Base-by-base conservation (phyloP, 2,888 invertebrate species). In the Agonopterix alstromeriana region DNA sequence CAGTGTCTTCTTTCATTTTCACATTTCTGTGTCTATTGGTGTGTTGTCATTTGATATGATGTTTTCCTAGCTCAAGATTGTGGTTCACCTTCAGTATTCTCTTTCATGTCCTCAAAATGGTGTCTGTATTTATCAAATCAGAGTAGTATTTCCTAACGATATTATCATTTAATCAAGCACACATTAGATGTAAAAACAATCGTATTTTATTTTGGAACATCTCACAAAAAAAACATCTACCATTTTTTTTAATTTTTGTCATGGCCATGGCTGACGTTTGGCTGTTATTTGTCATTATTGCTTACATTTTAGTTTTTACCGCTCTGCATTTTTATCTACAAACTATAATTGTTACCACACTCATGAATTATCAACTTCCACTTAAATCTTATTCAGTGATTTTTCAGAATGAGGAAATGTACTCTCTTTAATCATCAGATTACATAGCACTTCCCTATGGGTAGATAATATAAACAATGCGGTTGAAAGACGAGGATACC, bases 271-370 rank as follows among this genome's bases (percentile, higher is more conserved):
- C 27, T 38, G 9, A 10, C n/a, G 38, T 38, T 38, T 38, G 27
- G 27, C n/a, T 38, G 38, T n/a, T 38, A 9, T 5, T 38, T 38
- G 5, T 38, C 38, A 38, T 38, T 38, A n/a, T 9, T n/a, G 9
- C n/a, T 38, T 38, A 3, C 38, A 4, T n/a, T 56, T 71, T 67
- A 64, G 60, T 61, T 79, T 78, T 70, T 60, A 73, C 76, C 68
- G 80, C 85, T 86, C 84, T 86, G 86, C 85, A 85, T 85, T 85
- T 83, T 82, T 82, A 76, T 82, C 60, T 78, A 76, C 70, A 61
- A 69, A 70, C 64, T 72, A 58, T 70, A 61, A 63, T 60, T 70
- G 64, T 65, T 67, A 59, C 53, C 54, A 59, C 57, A 57, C 50
- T 65, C 65, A 67, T 64, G 27, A 27, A 27, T 41, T 55, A 52